Percentiles rank a stretch among this genome's conserved stretches.
Conservation (phyloP, 1,140 invertebrate species). For the Megalopta genalis region DNA sequence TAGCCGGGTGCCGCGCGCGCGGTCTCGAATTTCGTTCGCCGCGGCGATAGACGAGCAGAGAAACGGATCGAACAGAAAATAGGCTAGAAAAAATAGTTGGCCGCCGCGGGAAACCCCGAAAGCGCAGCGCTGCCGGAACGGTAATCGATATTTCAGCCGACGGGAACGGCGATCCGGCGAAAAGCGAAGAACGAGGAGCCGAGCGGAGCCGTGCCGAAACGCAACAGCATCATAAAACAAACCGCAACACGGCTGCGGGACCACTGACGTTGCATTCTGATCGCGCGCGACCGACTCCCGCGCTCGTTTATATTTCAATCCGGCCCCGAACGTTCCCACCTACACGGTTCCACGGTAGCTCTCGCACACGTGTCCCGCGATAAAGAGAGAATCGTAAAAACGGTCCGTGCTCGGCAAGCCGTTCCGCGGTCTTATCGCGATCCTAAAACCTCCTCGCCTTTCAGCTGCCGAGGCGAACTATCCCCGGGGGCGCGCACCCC, state of each 20-base stretch:
- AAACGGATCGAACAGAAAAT: not conserved
- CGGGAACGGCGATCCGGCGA: not conserved
- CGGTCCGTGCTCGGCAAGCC: too few species aligned
- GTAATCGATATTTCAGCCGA: constrained; percentile 32
- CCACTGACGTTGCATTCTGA: constrained; percentile 34
- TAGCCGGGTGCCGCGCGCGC: too few species aligned
- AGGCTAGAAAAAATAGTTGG: too few species aligned
- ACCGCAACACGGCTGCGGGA: constrained; percentile 15
- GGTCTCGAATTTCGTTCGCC: constrained; percentile 4
- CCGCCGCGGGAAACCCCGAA: constrained; percentile 10
- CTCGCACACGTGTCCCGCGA: not conserved
- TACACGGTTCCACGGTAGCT: not conserved
- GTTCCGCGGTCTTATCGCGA: not conserved
- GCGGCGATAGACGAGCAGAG: not conserved
- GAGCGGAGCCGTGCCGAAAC: not conserved
- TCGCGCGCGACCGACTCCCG: not conserved
- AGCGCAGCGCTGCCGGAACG: not conserved
- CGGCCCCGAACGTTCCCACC: constrained; percentile 2
- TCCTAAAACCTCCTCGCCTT: not conserved
- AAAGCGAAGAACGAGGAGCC: constrained; percentile 17
- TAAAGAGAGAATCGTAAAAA: not conserved
- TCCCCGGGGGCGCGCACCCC: not conserved
- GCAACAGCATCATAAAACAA: constrained; percentile 37
- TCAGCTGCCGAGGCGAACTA: not conserved
- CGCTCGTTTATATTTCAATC: constrained; percentile 36